Conservation (phyloP, 2,113 vertebrate genomes). For the Agapornis roseicollis region DNA sequence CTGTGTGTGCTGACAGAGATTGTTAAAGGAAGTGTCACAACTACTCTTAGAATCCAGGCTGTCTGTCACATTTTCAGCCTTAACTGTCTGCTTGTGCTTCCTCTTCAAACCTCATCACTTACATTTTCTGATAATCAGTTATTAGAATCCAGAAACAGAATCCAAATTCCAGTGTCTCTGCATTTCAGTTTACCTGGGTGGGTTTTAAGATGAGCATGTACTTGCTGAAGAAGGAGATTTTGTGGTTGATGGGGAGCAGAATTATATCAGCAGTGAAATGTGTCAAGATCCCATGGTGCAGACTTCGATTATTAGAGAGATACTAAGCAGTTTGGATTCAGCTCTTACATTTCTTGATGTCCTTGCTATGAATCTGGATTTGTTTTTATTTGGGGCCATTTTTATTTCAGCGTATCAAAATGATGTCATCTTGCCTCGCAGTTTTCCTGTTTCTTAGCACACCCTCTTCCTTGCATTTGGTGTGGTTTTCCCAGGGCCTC, state of each 20-base stretch:
- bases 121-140: background rate
- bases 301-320: background rate
- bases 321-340: background rate
- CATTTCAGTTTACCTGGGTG: background rate
- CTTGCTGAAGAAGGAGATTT: background rate
- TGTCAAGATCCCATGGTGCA: background rate
- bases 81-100: background rate
- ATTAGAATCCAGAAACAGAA: no score
- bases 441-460: background rate
- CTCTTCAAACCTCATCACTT: background rate
- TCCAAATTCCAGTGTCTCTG: background rate
- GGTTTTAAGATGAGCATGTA: background rate
- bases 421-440: background rate
- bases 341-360: accelerated
- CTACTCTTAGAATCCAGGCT: background rate
- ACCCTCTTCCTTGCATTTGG: background rate
- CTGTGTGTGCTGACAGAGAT: background rate
- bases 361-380: background rate
- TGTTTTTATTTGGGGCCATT: background rate
- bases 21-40: background rate
- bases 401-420: background rate
- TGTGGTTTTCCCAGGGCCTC: background rate
- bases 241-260: background rate
- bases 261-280: background rate
- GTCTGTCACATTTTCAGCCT: background rate